Base-by-base conservation (phyloP, 1,140 invertebrate species). In the Pristionchus pacificus region DNA sequence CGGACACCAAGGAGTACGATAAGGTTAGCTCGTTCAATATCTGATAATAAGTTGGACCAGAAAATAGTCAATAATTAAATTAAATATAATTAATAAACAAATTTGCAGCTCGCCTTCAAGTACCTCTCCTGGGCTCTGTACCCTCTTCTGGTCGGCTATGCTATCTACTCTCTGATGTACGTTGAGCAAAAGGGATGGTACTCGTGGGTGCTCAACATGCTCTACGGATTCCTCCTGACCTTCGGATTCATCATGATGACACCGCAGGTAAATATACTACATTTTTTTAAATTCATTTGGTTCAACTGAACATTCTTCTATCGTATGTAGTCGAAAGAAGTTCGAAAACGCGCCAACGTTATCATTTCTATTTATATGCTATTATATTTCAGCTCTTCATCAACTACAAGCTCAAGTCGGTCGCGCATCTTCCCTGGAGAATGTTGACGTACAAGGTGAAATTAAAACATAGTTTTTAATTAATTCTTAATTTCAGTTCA, bases 171-270 rank as follows among this genome's bases (percentile, higher is more conserved):
- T 0, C 85, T 99, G n/a, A 84, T 98, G 38, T 99, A 98, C 85
- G 88, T 92, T 65, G 96, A 99, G 84, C 97, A 99, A 6, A 64
- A 65, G 59, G 95, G 97, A 76, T 99, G 96, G 96, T 97, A 97
- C 84, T 90, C 89, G 2, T 90, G 87, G 85, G 87, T 95, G 19
- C 87, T 98, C 0, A 91, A 91, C 88, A 84, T 97, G 93, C 88
- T 98, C 15, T 99, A 98, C 86, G 96, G 97, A 68, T 99, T 97
- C 85, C 86, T 99, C 27, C 86, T 99, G 58, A 98, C 94, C 3
- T 99, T 99, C 86, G 97, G 96, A 67, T 99, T 99, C 82, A 99
- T 99, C 64, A 95, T 97, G 93, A 98, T 99, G 96, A 98, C 95
- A 2, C 95, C 96, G 10, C 74, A 78, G 60, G 85, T 98, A 61